Base-by-base conservation (phyloP, 2,888 invertebrate genomes). In the Macaria liturata region DNA sequence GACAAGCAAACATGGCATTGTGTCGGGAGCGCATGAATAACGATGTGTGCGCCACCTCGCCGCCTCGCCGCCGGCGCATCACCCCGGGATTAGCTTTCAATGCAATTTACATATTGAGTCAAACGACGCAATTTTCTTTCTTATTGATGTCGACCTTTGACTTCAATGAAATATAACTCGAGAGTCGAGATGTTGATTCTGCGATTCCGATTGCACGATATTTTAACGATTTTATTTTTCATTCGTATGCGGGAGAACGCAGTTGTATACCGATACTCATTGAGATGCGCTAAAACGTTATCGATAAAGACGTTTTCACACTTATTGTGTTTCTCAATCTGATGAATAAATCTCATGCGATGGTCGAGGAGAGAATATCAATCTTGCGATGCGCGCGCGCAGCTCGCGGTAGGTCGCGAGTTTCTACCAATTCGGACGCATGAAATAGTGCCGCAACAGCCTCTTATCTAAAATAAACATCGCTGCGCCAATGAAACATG, bases 391-490 rank as follows among this genome's bases (percentile, higher is more conserved):
- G 71, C 65, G 71, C 66, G 62, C 67, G 69, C 69, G 67, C 68
- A 69, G 80, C 80, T 78, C 74, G 81, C 86, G 84, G 89, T 88
- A 84, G 90, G 91, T 90, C 89, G 87, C 81, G 70, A 78, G 75
- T 83, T 82, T 80, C 77, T 77, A 75, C 81, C 86, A 84, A 86
- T 87, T 90, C 86, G 82, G 86, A 82, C 85, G 81, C 78, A 87
- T 91, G 87, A 91, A 90, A 91, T 89, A 91, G 88, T 88, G 83
- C 86, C 83, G 81, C 79, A 81, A 81, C 83, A 80, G 69, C 65
- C 75, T 81, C 82, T 89, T 91, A 91, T 91, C 91, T 91, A 91
- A 91, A 91, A 91, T 91, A 91, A 91, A 91, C 89, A 91, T 91
- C 90, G 81, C 86, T 85, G 81, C 84, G 84, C 84, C 87, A 83